Percentiles rank a stretch among this genome's conserved stretches.
Evolutionary conservation across 37 sponge, comb jelly and placozoan genomes (phyloP).

Genomic region (Petrosia ficiformis): DNA sequence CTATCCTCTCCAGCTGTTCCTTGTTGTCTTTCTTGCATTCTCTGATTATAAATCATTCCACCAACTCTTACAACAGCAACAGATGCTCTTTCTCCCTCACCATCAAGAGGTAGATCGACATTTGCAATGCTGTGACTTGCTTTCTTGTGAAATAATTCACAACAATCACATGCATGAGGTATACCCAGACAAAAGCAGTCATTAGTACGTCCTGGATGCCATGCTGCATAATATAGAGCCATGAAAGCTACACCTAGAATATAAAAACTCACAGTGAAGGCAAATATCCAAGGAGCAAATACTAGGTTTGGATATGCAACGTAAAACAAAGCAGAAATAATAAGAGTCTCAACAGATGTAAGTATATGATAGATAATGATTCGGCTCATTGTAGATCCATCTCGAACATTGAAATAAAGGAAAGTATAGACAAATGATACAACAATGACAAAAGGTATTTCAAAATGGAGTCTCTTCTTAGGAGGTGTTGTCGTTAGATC

Average conservation of each 20-base stretch:
- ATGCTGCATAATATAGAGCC: conserved; percentile 25
- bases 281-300: conserved; percentile 18
- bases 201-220: conserved; percentile 29
- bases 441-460: conserved; percentile 33
- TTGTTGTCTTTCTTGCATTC: too few species aligned
- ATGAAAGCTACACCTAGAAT: conserved; percentile 36
- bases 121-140: not conserved
- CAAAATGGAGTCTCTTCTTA: conserved; percentile 19
- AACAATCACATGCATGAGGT: conserved; percentile 13
- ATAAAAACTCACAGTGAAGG: conserved; percentile 31
- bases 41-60: too few species aligned
- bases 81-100: not conserved
- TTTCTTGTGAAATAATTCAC: not conserved
- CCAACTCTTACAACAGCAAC: too few species aligned
- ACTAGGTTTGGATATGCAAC: not conserved
- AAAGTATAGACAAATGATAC: conserved; percentile 39
- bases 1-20: not conserved
- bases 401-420: conserved; percentile 37
- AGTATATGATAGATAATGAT: conserved; percentile 41
- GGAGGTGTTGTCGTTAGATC: not conserved
- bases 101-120: conserved; percentile 3
- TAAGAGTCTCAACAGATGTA: conserved; percentile 51
- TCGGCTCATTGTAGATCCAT: conserved; percentile 5
- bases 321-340: conserved; percentile 47
- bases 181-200: conserved; percentile 31